A percentile compares a stretch with the other conserved stretches of the same genome.
These are phyloP conservation scores for Bimastos eiseni DNA, from an alignment of 2,888 invertebrate genomes.

Conservation along the genomic window DNA sequence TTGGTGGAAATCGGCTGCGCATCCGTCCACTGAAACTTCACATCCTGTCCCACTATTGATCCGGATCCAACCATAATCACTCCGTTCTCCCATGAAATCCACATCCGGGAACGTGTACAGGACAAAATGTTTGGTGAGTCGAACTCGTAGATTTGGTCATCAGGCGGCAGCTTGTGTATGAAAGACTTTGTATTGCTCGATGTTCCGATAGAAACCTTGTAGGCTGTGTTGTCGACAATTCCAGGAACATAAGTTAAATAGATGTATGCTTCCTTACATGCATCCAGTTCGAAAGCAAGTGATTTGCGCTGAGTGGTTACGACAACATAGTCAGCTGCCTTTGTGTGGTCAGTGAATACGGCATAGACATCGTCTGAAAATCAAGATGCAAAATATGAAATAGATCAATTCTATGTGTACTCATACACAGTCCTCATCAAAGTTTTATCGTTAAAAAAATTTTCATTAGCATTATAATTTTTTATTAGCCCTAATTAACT, in stretches of 20 bases:
- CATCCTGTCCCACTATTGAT: not conserved
- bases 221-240: not conserved
- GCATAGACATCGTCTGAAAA: conserved; percentile 9
- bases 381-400: not conserved
- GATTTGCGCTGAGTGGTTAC: conserved; percentile 26
- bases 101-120: not conserved
- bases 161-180: not conserved
- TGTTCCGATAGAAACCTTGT: conserved; percentile 28
- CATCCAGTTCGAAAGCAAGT: conserved; percentile 25
- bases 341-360: not conserved
- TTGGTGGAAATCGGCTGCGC: conserved; percentile 20
- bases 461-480: too few relatives aligned
- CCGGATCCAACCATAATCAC: conserved; percentile 10
- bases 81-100: conserved; percentile 22
- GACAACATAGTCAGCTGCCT: conserved; percentile 14
- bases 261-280: conserved; percentile 32
- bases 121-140: conserved; percentile 28
- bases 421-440: too few relatives aligned
- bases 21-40: conserved; percentile 21
- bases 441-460: too few relatives aligned
- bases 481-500: not conserved
- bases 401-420: too few relatives aligned
- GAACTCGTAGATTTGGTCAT: conserved; percentile 10
- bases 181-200: conserved; percentile 20
- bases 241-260: conserved; percentile 23